Evolutionary conservation across 2,113 vertebrate species (phyloP).

Genomic region (Cinclus mexicanus): DNA sequence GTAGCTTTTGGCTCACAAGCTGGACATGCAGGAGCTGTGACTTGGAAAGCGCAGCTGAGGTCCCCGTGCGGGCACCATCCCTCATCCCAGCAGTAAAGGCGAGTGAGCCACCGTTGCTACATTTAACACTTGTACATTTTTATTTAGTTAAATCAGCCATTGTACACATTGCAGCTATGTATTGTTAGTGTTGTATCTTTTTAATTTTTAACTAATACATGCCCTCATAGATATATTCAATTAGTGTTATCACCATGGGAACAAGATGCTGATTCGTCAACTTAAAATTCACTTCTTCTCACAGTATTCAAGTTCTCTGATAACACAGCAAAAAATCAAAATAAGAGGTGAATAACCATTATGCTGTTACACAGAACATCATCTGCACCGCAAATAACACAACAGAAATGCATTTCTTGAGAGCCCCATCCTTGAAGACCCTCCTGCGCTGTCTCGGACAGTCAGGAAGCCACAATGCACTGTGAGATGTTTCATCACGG

Average conservation of each 20-base stretch:
- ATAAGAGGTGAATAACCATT: slow-evolving; percentile 79
- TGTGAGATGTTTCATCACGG: not conserved
- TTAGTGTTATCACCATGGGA: slow-evolving; percentile 94
- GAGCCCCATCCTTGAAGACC: slow-evolving; percentile 65
- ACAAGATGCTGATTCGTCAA: slow-evolving; percentile 91
- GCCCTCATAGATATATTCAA: slow-evolving; percentile 92
- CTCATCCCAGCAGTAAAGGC: not conserved
- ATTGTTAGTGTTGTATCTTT: slow-evolving; percentile 87
- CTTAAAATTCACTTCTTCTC: slow-evolving; percentile 88
- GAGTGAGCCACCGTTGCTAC: slow-evolving; percentile 30
- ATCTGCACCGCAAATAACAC: slow-evolving; percentile 84
- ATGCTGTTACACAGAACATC: slow-evolving; percentile 83
- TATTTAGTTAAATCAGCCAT: slow-evolving; percentile 93
- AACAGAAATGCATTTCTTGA: slow-evolving; percentile 80
- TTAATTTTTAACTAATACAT: slow-evolving; percentile 91
- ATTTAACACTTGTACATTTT: slow-evolving; percentile 91
- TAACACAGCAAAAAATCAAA: slow-evolving; percentile 85
- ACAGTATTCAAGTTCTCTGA: slow-evolving; percentile 90
- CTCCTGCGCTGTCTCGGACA: slow-evolving; percentile 45
- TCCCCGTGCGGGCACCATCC: accelerated
- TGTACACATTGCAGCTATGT: slow-evolving; percentile 93
- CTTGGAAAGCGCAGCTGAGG: accelerated
- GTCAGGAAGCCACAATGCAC: slow-evolving; percentile 23
- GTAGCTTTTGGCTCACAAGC: not conserved
- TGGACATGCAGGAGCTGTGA: not conserved